phyloP scores from a whole-genome alignment of 2,113 vertebrate genomes.

The Stomatorhinus ivindoensis region DNA sequence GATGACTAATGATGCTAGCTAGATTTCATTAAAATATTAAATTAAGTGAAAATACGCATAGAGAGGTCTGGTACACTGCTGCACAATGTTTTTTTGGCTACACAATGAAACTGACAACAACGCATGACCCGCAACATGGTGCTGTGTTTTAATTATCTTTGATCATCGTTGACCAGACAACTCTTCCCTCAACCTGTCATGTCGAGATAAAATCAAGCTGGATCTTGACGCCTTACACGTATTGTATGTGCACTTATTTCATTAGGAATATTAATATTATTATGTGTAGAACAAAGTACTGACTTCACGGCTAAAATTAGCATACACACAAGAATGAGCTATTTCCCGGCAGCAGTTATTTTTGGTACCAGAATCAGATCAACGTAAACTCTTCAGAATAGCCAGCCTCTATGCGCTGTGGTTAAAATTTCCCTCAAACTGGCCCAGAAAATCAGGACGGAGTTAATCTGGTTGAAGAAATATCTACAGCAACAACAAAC shows the following conservation, averaged over 20 bases:
- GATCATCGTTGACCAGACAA: conserved; percentile 12
- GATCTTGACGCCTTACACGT: conserved; percentile 58
- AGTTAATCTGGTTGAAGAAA: background rate
- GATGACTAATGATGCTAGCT: background rate
- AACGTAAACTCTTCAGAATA: background rate
- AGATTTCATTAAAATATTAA: background rate
- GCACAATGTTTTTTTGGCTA: background rate
- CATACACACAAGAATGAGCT: conserved; percentile 8
- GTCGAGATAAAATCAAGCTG: conserved; percentile 59
- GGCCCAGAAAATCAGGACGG: background rate
- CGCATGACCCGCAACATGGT: conserved; percentile 17
- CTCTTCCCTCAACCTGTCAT: conserved; percentile 13
- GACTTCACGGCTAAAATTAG: background rate
- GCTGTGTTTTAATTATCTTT: background rate
- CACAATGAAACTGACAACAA: background rate
- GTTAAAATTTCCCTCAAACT: background rate
- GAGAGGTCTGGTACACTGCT: conserved; percentile 1
- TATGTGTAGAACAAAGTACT: conserved; percentile 17
- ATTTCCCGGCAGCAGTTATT: background rate
- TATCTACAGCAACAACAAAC: background rate
- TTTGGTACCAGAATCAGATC: conserved; percentile 14
- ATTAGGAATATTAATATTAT: conserved; percentile 32
- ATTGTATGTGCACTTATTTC: conserved; percentile 39
- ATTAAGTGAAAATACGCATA: background rate
- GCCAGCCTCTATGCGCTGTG: background rate